Evolutionary conservation across 2,888 invertebrate species (phyloP), one percentile per base, ranked within the genome.

Genomic region (Sphinx pinastri): DNA sequence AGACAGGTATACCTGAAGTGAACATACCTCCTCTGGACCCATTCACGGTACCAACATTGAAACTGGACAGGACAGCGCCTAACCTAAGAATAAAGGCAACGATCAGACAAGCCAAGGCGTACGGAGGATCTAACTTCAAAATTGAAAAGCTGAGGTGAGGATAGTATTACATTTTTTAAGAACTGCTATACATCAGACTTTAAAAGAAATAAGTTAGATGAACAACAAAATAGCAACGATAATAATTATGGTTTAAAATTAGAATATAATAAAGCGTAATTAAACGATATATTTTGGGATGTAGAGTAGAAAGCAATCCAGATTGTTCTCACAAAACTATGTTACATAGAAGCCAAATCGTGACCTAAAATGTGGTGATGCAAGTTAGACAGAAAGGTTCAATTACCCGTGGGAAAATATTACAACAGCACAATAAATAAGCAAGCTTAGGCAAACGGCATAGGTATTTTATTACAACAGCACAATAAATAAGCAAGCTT

Each of bases 81-180:
- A 95, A 96, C n/a, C 94, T 97, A 31, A 95, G 95, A 72, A 83
- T 97, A 16, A 96, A 95, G 76, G 96, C 97, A 0, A 94, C 94
- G 0, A 94, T 96, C 73, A 96, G 88, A 72, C 95, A 97, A 74
- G 95, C 96, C 68, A 94, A 94, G 77, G 94, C 97, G 0, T 88
- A 88, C 58, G 97, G 97, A 0, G 94, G 95, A 12, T 95, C 95
- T 0, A 91, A 95, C 70, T 96, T 96, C 77, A 92, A 94, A 38
- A 89, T 97, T 13, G 95, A 96, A 73, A 95, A 95, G 72, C 81
- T 97, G 31, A 96, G 94, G 96, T 96, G 94, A 90, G 54, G 12
- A 70, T 51, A 11, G 8, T 68, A 52, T 4, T 19, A 25, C 25
- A 25, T 25, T 25, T 25, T 25, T 25, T 2, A 25, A 2, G 2